Evolutionary conservation across 2,113 vertebrate genomes (phyloP).

Genomic region (Ailurus styani): DNA sequence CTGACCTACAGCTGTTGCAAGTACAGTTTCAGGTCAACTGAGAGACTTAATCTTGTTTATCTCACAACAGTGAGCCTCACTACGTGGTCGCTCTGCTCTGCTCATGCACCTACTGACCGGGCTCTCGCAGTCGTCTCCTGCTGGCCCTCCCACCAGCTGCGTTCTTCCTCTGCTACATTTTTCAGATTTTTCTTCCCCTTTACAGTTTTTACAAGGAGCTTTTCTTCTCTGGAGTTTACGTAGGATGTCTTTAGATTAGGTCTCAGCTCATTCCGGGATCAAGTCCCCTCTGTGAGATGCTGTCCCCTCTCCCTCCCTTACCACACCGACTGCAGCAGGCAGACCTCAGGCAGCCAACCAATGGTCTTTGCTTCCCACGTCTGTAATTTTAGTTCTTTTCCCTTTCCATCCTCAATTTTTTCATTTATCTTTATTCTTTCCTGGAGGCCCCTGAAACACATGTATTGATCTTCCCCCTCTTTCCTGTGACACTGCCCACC

Average conservation of each 20-base stretch:
- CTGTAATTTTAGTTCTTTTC: neutral
- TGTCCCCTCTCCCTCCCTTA: no score
- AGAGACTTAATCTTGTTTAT: no score
- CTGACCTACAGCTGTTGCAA: fast-evolving
- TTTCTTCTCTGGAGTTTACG: neutral
- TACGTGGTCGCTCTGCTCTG: neutral
- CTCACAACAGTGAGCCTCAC: neutral
- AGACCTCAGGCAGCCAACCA: neutral
- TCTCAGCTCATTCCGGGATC: neutral
- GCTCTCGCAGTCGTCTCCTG: no score
- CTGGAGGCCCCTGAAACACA: neutral
- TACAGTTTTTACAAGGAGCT: neutral
- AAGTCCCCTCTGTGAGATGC: neutral
- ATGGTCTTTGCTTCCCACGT: neutral
- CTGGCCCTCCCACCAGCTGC: neutral
- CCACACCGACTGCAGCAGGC: neutral
- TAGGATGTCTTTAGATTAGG: neutral
- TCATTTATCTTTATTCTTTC: neutral
- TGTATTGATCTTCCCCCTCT: neutral
- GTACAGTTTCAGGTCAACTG: neutral
- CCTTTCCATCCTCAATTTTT: neutral
- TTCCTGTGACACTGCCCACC: neutral
- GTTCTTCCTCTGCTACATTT: neutral
- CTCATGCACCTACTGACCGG: no score
- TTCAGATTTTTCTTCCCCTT: neutral